Evolutionary conservation across 2,888 invertebrate species (phyloP).

Genomic region (Clepsis dumicolana): DNA sequence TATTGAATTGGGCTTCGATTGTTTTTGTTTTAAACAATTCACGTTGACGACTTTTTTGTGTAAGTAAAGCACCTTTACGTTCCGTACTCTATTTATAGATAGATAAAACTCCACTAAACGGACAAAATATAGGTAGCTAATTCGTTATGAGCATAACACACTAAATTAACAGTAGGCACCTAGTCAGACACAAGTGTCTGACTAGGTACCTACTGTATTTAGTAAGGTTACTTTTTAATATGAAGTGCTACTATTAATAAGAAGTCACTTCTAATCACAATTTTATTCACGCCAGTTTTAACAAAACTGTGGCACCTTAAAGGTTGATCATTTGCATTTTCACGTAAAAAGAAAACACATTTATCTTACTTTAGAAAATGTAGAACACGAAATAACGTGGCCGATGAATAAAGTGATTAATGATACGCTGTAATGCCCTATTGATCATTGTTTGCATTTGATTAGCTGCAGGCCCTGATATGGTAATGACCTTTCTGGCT

Average conservation of each 20-base stretch:
- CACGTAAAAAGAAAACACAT: conserved; percentile 47
- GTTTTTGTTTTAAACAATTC: not conserved
- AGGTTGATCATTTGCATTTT: conserved; percentile 36
- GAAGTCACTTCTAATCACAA: conserved; percentile 5
- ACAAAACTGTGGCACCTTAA: conserved; percentile 26
- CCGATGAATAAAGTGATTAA: conserved; percentile 62
- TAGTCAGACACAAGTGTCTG: too few species aligned
- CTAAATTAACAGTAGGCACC: too few species aligned
- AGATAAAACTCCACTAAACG: too few species aligned
- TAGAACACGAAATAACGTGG: conserved; percentile 51
- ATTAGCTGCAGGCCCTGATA: conserved; percentile 47
- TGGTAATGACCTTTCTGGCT: conserved; percentile 14
- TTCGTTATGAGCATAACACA: too few species aligned
- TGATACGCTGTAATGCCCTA: conserved; percentile 49
- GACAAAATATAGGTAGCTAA: too few species aligned
- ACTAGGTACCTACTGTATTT: too few species aligned
- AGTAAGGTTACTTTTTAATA: too few species aligned
- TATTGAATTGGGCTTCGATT: conserved; percentile 4
- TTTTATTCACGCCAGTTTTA: conserved; percentile 21
- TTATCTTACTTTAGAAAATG: conserved; percentile 54
- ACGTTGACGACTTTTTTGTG: too few species aligned
- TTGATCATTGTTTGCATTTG: conserved; percentile 50
- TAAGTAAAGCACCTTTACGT: too few species aligned
- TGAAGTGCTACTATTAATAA: not conserved
- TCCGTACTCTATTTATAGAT: too few species aligned